Percentiles rank a stretch among this genome's conserved stretches.
Conservation (phyloP, 1,140 invertebrate species). For the Sinella curviseta region DNA sequence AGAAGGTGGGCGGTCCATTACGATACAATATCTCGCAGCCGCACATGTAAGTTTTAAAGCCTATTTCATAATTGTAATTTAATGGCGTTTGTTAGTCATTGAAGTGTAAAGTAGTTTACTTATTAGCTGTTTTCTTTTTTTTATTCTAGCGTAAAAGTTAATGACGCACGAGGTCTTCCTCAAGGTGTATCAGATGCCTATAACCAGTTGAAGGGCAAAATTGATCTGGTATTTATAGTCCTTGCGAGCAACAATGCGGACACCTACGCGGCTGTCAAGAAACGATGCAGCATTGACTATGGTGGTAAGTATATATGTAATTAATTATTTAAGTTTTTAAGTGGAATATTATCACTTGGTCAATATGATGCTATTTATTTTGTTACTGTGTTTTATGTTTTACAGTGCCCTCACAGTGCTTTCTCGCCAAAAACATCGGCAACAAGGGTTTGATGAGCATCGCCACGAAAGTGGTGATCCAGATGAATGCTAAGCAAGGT, state of each 20-base stretch:
- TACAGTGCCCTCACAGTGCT: background rate
- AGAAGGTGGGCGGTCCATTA: slow-evolving; percentile 29
- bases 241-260: slow-evolving; percentile 79
- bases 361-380: no score
- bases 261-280: slow-evolving; percentile 86
- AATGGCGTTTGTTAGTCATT: background rate
- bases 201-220: slow-evolving; percentile 30
- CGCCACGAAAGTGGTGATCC: slow-evolving; percentile 48
- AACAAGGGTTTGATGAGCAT: background rate
- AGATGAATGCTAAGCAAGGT: slow-evolving; percentile 83
- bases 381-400: no score
- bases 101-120: background rate
- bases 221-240: slow-evolving; percentile 75
- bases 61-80: background rate
- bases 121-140: background rate
- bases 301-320: slow-evolving; percentile 36
- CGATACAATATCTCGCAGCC: slow-evolving; percentile 33
- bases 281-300: slow-evolving; percentile 74
- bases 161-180: background rate
- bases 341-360: no score
- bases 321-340: background rate
- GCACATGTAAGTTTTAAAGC: background rate
- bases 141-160: background rate
- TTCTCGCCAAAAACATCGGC: background rate
- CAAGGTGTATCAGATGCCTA: background rate